Percentiles rank a stretch among this genome's conserved stretches.
phyloP scores from a whole-genome alignment of 1,140 invertebrate genomes.

The Teleogryllus occipitalis region DNA sequence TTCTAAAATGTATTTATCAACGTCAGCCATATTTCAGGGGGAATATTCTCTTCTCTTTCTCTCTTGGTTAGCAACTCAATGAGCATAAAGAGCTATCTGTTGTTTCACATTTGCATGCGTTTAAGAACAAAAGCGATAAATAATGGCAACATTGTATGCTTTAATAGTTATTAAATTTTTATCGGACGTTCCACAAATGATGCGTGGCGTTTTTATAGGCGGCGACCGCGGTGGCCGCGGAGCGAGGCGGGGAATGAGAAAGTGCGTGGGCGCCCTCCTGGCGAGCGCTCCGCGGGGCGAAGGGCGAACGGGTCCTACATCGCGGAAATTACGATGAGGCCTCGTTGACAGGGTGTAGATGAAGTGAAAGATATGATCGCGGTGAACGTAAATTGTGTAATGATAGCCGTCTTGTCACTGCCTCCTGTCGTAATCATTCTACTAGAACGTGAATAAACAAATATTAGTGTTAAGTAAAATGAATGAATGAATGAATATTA shows the following conservation, averaged over 20 bases:
- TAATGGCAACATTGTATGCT: background rate
- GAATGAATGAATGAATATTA: too few relatives aligned
- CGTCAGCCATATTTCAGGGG: background rate
- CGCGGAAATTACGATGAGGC: too few relatives aligned
- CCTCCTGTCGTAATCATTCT: too few relatives aligned
- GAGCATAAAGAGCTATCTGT: background rate
- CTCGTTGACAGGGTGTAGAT: too few relatives aligned
- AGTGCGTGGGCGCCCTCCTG: conserved; percentile 27
- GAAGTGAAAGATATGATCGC: too few relatives aligned
- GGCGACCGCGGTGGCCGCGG: conserved; percentile 27
- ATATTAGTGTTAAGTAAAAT: too few relatives aligned
- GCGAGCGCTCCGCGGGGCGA: too few relatives aligned
- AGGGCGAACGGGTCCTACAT: too few relatives aligned
- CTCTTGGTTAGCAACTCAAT: background rate
- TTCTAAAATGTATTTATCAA: background rate
- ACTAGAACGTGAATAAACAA: too few relatives aligned
- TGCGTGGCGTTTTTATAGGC: background rate
- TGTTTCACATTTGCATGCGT: background rate
- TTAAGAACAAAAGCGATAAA: conserved; percentile 1
- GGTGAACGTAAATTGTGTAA: too few relatives aligned
- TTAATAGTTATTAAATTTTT: background rate
- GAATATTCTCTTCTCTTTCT: background rate
- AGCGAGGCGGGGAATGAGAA: conserved; percentile 35
- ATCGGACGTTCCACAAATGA: background rate
- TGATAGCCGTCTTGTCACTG: too few relatives aligned